Conservation (phyloP, 2,888 invertebrate genomes). For the Hedya salicella region DNA sequence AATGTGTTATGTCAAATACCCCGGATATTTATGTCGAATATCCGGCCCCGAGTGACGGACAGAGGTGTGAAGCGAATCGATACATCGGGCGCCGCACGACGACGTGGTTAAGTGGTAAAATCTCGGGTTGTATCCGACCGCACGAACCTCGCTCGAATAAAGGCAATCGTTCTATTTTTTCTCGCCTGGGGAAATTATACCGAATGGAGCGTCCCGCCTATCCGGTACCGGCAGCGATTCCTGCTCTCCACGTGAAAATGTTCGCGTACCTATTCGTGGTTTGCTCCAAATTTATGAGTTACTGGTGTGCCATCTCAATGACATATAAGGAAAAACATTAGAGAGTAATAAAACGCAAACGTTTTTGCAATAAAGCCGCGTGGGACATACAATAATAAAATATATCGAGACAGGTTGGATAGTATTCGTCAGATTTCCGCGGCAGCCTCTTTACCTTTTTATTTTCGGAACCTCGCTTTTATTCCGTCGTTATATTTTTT, state of each 20-base stretch:
- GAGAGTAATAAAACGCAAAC: slow-evolving; percentile 23
- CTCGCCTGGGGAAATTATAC: slow-evolving; percentile 42
- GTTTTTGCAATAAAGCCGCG: slow-evolving; percentile 15
- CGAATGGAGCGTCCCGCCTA: slow-evolving; percentile 29
- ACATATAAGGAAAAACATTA: slow-evolving; percentile 30
- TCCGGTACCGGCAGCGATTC: slow-evolving; percentile 30
- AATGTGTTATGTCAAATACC: too few species aligned
- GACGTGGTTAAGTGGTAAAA: slow-evolving; percentile 39
- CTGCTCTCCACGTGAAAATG: slow-evolving; percentile 26
- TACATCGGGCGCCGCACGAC: neutral
- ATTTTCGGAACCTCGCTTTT: slow-evolving; percentile 5
- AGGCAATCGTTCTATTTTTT: slow-evolving; percentile 40
- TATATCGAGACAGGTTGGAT: slow-evolving; percentile 16
- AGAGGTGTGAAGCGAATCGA: slow-evolving; percentile 9
- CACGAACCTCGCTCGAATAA: slow-evolving; percentile 21
- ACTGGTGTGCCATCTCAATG: slow-evolving; percentile 20
- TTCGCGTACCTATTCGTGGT: slow-evolving; percentile 18
- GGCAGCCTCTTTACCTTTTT: slow-evolving; percentile 11
- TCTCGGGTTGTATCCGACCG: slow-evolving; percentile 32
- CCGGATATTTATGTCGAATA: neutral
- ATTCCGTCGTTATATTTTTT: slow-evolving; percentile 13
- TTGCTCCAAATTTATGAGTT: slow-evolving; percentile 8
- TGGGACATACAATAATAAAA: slow-evolving; percentile 24
- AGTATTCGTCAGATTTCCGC: neutral
- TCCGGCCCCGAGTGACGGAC: slow-evolving; percentile 5